A percentile compares a stretch with the other conserved stretches of the same genome.
phyloP scores from a whole-genome alignment of 2,797 vertebrate species.

The Mus minutoides region DNA sequence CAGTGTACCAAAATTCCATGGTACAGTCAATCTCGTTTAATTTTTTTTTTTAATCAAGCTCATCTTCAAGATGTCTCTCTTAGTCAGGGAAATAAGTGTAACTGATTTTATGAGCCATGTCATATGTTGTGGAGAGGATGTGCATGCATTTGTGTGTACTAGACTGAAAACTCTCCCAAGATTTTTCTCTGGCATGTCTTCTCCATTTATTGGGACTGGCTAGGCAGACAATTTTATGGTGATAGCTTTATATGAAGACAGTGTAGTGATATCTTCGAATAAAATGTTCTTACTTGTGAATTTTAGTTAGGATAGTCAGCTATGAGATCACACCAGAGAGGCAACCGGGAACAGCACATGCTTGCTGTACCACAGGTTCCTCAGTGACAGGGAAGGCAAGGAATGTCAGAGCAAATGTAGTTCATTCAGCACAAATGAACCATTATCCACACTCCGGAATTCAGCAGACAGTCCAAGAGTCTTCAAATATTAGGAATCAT shows the following conservation, averaged over 20 bases:
- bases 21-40: constrained; percentile 21
- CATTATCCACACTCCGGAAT: not conserved
- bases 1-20: constrained; percentile 53
- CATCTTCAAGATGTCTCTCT: constrained; percentile 4
- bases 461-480: not conserved
- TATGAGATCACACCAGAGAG: not conserved
- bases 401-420: not conserved
- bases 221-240: not conserved
- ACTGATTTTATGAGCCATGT: constrained; percentile 1
- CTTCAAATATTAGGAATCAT: not conserved
- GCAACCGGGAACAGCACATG: not conserved
- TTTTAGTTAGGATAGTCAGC: not conserved
- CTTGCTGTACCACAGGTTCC: not conserved
- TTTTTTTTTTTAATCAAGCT: not conserved
- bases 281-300: constrained; percentile 2
- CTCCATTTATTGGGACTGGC: not conserved
- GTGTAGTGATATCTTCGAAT: not conserved
- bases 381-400: not conserved
- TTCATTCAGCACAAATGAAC: not conserved
- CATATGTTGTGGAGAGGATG: not conserved
- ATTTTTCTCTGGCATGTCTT: constrained; percentile 34
- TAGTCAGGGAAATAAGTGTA: not conserved
- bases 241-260: not conserved
- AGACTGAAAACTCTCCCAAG: not conserved
- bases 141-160: not conserved